Evolutionary conservation across 1,140 invertebrate genomes (phyloP).

Genomic region (Oncopodura yosiiana): DNA sequence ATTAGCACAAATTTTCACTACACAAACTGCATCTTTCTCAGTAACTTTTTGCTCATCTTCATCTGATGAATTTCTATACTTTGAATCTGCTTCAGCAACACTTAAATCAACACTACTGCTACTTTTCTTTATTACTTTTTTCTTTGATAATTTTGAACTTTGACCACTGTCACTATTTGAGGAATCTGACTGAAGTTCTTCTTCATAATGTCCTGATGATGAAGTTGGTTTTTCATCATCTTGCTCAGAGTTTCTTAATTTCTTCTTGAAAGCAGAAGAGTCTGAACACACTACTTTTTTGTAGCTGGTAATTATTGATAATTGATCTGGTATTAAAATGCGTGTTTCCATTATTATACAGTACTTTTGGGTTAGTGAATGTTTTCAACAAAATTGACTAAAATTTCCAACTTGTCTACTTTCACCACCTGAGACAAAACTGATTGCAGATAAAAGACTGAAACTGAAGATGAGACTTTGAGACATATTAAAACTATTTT

Average conservation of each 20-base stretch:
- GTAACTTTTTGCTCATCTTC: background rate
- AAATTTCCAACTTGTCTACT: too few relatives aligned
- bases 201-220: slow-evolving; percentile 18
- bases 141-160: background rate
- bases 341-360: slow-evolving; percentile 22
- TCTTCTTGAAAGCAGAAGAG: background rate
- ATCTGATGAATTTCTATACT: background rate
- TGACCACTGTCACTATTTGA: background rate
- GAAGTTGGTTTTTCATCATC: slow-evolving; percentile 20
- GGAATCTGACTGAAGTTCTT: slow-evolving; percentile 1
- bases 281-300: background rate
- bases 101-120: slow-evolving; percentile 3
- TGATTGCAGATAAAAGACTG: too few relatives aligned
- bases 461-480: background rate
- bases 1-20: slow-evolving; percentile 21
- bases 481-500: too few relatives aligned
- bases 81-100: background rate
- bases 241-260: background rate
- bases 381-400: too few relatives aligned
- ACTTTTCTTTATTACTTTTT: background rate
- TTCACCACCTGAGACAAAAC: too few relatives aligned
- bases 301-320: background rate
- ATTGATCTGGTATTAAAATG: slow-evolving; percentile 22
- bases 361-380: background rate
- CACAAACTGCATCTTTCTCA: background rate